Conservation (phyloP, 2,797 vertebrate genomes). For the Chaetophractus vellerosus region DNA sequence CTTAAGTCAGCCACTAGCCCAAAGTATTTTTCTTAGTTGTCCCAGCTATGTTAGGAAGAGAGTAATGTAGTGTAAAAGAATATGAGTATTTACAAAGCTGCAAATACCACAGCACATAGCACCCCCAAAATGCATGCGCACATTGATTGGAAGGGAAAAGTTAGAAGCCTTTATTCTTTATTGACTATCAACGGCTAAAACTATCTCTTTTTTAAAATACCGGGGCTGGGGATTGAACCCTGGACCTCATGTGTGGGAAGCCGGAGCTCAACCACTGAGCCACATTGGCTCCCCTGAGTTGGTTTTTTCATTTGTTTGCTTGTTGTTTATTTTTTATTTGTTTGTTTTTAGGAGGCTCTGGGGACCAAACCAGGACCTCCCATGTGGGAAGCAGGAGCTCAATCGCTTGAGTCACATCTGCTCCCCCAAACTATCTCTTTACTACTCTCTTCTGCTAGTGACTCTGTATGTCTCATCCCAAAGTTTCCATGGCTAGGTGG, state of each 20-base stretch:
- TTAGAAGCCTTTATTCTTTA: not conserved
- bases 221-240: no score
- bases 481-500: not conserved
- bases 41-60: not conserved
- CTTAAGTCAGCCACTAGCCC: not conserved
- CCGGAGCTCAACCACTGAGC: no score
- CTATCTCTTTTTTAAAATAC: no score
- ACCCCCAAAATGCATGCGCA: not conserved
- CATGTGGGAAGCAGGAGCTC: no score
- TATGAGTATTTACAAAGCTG: not conserved
- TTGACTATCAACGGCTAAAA: not conserved
- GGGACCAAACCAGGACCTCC: no score
- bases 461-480: not conserved
- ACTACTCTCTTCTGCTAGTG: not conserved
- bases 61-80: not conserved
- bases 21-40: not conserved
- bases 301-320: no score
- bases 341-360: no score
- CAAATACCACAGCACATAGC: not conserved
- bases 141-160: not conserved
- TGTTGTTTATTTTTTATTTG: no score
- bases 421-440: no score
- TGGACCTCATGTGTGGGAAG: no score
- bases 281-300: no score
- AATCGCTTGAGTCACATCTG: no score